Evolutionary conservation across 2,113 vertebrate genomes (phyloP).

Genomic region (Charina bottae): DNA sequence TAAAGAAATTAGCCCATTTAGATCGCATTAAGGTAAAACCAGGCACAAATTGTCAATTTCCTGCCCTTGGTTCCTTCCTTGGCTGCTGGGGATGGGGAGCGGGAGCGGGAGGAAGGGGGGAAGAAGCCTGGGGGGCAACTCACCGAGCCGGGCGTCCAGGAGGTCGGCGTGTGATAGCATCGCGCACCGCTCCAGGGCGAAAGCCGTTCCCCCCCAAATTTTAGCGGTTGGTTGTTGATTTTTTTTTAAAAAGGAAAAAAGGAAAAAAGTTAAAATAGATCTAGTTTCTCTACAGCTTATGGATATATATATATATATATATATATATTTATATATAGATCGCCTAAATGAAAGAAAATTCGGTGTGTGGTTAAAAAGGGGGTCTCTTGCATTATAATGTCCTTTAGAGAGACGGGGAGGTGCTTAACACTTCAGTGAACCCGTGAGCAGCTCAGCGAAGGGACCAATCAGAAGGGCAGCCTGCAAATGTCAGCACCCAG

Average conservation of each 20-base stretch:
- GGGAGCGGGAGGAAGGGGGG: constrained; percentile 24
- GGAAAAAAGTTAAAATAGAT: constrained; percentile 88
- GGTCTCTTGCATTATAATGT: constrained; percentile 98
- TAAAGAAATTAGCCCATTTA: constrained; percentile 94
- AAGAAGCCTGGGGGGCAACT: constrained; percentile 83
- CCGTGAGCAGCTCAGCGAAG: constrained; percentile 88
- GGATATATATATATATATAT: constrained; percentile 85
- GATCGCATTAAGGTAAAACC: constrained; percentile 87
- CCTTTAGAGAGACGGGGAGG: constrained; percentile 96
- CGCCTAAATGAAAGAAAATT: constrained; percentile 98
- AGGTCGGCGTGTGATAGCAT: constrained; percentile 99
- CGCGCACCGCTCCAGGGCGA: constrained; percentile 95
- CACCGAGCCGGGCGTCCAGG: constrained; percentile 99
- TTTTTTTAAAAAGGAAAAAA: constrained; percentile 45
- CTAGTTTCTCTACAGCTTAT: constrained; percentile 67
- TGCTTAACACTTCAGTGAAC: constrained; percentile 96
- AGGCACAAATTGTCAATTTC: constrained; percentile 94
- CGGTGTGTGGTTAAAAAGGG: constrained; percentile 98
- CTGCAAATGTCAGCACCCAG: constrained; percentile 82
- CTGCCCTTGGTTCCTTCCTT: constrained; percentile 72
- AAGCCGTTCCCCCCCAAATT: constrained; percentile 87
- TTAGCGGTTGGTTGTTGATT: constrained; percentile 82
- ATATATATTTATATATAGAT: constrained; percentile 88
- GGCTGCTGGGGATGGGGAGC: constrained; percentile 54
- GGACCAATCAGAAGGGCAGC: constrained; percentile 93